These are phyloP conservation scores for Tetropium fuscum DNA, from an alignment of 2,888 invertebrate species.

Conservation along the genomic window DNA sequence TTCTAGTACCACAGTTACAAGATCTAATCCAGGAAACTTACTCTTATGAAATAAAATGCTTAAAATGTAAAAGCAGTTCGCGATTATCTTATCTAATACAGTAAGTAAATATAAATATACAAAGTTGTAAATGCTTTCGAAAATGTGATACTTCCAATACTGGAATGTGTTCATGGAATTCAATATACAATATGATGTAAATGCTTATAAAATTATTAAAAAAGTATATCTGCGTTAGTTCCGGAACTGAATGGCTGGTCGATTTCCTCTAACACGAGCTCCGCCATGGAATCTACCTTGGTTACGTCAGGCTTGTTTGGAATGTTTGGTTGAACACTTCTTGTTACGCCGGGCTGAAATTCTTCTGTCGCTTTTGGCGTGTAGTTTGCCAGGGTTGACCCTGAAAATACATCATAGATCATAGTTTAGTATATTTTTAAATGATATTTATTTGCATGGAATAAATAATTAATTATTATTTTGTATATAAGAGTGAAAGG, in stretches of 20 bases:
- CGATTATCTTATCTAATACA: slow-evolving; percentile 21
- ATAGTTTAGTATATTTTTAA: not conserved
- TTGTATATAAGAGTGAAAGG: too few relatives aligned
- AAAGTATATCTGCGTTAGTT: slow-evolving; percentile 63
- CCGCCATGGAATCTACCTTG: slow-evolving; percentile 62
- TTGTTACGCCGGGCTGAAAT: slow-evolving; percentile 85
- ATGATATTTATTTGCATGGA: too few relatives aligned
- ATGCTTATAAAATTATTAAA: slow-evolving; percentile 48
- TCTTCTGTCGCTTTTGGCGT: slow-evolving; percentile 82
- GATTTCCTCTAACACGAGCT: slow-evolving; percentile 48
- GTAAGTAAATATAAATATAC: slow-evolving; percentile 31
- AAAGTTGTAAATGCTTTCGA: slow-evolving; percentile 41
- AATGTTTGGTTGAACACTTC: slow-evolving; percentile 62
- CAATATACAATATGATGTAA: slow-evolving; percentile 6
- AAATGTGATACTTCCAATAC: slow-evolving; percentile 38
- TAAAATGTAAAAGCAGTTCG: slow-evolving; percentile 34
- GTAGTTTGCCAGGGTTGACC: slow-evolving; percentile 79
- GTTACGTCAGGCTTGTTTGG: slow-evolving; percentile 77
- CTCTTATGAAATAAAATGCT: slow-evolving; percentile 19
- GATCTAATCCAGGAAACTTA: slow-evolving; percentile 19
- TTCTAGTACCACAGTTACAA: slow-evolving; percentile 16
- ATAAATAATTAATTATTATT: too few relatives aligned
- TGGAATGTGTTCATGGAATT: slow-evolving; percentile 38
- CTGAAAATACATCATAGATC: slow-evolving; percentile 68
- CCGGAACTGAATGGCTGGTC: slow-evolving; percentile 63